These are phyloP conservation scores for Temnothorax nylanderi DNA, from an alignment of 1,140 invertebrate species.

Conservation along the genomic window DNA sequence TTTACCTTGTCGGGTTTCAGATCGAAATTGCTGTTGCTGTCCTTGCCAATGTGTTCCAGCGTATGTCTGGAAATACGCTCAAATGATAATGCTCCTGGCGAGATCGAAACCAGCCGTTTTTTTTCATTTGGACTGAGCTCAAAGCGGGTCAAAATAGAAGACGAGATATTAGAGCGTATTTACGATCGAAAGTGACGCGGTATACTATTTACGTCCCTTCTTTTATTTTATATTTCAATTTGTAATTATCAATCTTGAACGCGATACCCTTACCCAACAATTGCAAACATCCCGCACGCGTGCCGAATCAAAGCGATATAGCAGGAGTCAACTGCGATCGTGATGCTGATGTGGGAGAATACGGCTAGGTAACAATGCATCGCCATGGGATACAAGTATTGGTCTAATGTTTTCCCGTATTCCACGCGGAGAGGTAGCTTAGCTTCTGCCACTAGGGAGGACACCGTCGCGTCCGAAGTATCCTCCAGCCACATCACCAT, in stretches of 20 bases:
- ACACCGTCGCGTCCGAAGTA: constrained; percentile 3
- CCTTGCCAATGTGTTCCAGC: constrained; percentile 28
- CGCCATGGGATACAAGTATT: not conserved
- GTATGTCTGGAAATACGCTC: constrained; percentile 18
- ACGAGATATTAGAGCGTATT: not conserved
- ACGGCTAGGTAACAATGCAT: constrained; percentile 27
- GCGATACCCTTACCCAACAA: constrained; percentile 16
- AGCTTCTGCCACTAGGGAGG: not conserved
- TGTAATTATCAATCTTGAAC: not conserved
- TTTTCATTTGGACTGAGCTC: not conserved
- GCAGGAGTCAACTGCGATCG: constrained; percentile 15
- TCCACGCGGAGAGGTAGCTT: constrained; percentile 22
- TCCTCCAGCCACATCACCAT: not conserved
- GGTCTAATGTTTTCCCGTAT: not conserved
- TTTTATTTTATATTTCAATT: not conserved
- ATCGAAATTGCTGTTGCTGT: constrained; percentile 1
- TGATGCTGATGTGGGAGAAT: constrained; percentile 22
- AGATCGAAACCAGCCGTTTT: constrained; percentile 5
- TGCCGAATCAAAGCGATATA: constrained; percentile 7
- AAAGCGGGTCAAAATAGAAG: not conserved
- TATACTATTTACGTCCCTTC: not conserved
- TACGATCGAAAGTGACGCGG: not conserved
- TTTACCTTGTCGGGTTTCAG: constrained; percentile 8
- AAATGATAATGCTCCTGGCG: not conserved
- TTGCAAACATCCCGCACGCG: constrained; percentile 19